Base-by-base conservation (phyloP, 2,113 vertebrate species). In the Indicator indicator region DNA sequence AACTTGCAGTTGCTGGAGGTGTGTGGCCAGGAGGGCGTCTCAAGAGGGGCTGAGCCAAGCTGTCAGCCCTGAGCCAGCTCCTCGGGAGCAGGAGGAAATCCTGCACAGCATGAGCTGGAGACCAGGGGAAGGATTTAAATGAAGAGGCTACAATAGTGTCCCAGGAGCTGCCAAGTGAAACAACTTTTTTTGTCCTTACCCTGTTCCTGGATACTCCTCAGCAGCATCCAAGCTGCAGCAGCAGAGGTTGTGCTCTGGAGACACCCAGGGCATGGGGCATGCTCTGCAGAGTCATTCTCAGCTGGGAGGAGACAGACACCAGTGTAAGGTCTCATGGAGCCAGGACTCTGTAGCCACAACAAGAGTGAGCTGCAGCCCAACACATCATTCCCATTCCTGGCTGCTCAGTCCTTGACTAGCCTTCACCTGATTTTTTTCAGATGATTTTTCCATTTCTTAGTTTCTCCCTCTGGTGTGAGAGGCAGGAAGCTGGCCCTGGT, bases 211-310 rank as follows among this genome's bases (percentile, higher is more conserved):
- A 6, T 50, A 26, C 56, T 67, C 78, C 59, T 52, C 5, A 26
- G 27, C 58, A 71, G 33, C 27, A 26, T 4, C 44, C 8, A 30
- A 19, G 27, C 65, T 42, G 30, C 56, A 46, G 28, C 19, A 5
- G 5, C 7, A 1, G 60, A 30, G 60, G 11, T 67, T 32, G 69
- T 1, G 40, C 54, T n/a, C n/a, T 16, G 11, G 52, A 18, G 52
- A 21, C 13, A 16, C 6, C 18, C 16, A 1, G 54, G 38, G 9
- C 12, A 6, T 11, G 30, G 40, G 18, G 50, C 26, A 13, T 0
- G 2, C n/a, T 50, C 30, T 32, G 78, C 65, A 24, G 13, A 9
- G 28, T 26, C 27, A 0, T 24, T 26, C 36, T 54, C 63, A 9
- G 36, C 23, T 36, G 24, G 36, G 67, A 55, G 44, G n/a, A 32